phyloP scores from a whole-genome alignment of 2,113 vertebrate genomes.

The Pseudonaja textilis region DNA sequence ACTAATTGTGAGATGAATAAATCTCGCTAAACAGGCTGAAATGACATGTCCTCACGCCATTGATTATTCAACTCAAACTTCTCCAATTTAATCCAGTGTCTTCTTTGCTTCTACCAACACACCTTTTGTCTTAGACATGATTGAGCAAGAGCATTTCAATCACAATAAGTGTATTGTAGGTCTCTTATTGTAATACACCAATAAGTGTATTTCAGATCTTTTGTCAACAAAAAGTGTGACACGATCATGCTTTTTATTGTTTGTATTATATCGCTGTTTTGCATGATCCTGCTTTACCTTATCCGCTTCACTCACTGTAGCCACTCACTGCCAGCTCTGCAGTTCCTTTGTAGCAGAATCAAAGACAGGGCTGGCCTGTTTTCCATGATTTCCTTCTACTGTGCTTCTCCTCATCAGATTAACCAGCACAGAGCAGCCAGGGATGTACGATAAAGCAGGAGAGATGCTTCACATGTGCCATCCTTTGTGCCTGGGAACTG shows the following conservation, averaged over 20 bases:
- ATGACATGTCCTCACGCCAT: background rate
- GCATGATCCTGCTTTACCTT: background rate
- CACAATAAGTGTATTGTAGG: background rate
- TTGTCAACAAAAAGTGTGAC: background rate
- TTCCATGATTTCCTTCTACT: background rate
- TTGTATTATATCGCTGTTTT: background rate
- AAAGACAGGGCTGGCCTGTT: background rate
- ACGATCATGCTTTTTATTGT: background rate
- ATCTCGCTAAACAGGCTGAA: background rate
- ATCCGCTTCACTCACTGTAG: background rate
- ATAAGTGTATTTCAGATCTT: background rate
- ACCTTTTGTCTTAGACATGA: background rate
- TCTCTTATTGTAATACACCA: background rate
- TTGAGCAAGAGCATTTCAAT: background rate
- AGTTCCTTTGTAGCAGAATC: background rate
- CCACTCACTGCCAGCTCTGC: background rate
- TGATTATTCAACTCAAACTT: background rate
- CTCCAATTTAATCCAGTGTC: background rate
- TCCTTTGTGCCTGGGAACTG: background rate
- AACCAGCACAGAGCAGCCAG: background rate
- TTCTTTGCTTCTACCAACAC: background rate
- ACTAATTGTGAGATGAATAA: background rate
- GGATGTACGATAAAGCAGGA: background rate
- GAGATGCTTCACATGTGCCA: background rate
- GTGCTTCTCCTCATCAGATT: background rate